phyloP scores from a whole-genome alignment of 2,113 vertebrate species.

The Cottus gobio region DNA sequence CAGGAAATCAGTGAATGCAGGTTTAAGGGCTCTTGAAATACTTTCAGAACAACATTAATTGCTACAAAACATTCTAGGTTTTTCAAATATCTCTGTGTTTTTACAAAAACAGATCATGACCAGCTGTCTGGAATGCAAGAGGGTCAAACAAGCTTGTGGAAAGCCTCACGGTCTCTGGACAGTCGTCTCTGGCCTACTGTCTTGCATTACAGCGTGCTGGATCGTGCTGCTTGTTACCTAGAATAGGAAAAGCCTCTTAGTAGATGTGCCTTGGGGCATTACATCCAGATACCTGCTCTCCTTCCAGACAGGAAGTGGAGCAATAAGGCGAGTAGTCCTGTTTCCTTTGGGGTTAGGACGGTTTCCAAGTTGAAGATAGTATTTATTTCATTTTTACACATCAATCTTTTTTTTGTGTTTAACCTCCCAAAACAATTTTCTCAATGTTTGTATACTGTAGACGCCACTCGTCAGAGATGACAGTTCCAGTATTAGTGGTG shows the following conservation, averaged over 20 bases:
- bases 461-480: not conserved
- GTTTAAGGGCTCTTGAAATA: not conserved
- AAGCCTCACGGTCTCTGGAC: not conserved
- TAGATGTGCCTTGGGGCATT: conserved; percentile 51
- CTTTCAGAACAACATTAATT: not conserved
- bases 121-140: not conserved
- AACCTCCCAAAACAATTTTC: not conserved
- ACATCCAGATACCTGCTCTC: conserved; percentile 57
- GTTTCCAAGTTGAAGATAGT: not conserved
- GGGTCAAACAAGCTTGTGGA: not conserved
- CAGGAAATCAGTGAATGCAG: not conserved
- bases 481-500: not conserved
- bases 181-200: conserved; percentile 19
- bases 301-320: conserved; percentile 53
- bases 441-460: not conserved
- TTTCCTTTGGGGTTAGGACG: not conserved
- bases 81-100: not conserved
- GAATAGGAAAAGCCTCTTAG: conserved; percentile 81
- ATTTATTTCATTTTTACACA: not conserved
- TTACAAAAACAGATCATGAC: not conserved
- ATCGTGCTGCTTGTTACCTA: conserved; percentile 51
- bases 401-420: not conserved
- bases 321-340: conserved; percentile 16
- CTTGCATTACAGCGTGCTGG: conserved; percentile 22
- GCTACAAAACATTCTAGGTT: not conserved